These are phyloP conservation scores for Acanthiza pusilla DNA, from an alignment of 2,797 vertebrate genomes.

Conservation along the genomic window DNA sequence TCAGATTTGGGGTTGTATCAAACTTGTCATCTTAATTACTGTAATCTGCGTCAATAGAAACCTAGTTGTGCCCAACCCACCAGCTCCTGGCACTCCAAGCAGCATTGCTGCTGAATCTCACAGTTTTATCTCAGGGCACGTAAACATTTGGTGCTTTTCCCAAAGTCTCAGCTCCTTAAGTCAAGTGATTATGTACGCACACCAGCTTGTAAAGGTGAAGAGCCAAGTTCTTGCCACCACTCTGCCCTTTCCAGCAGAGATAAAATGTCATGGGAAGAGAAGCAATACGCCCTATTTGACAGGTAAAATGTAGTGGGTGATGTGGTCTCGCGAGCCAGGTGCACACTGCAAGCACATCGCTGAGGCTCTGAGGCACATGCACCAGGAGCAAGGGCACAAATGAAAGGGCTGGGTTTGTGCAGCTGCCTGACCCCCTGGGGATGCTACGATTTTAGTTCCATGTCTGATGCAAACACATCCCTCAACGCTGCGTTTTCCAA, in stretches of 20 bases:
- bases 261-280: background rate
- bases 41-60: background rate
- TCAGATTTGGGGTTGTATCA: background rate
- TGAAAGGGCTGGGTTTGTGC: background rate
- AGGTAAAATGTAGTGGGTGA: background rate
- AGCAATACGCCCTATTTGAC: background rate
- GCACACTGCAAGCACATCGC: background rate
- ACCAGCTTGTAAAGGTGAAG: background rate
- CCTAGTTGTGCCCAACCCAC: background rate
- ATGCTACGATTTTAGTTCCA: background rate
- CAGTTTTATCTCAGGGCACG: background rate
- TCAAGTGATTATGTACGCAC: background rate
- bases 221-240: background rate
- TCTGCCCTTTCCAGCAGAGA: slow-evolving; percentile 13
- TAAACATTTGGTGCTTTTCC: slow-evolving; percentile 26
- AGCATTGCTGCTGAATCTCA: background rate
- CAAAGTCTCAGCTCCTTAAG: background rate
- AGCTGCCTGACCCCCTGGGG: background rate
- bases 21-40: background rate
- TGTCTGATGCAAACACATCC: background rate
- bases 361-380: background rate
- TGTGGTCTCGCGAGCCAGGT: background rate
- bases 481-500: background rate
- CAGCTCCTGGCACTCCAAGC: background rate
- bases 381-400: background rate